Conservation (phyloP, 2,113 vertebrate species). For the Lynx canadensis region DNA sequence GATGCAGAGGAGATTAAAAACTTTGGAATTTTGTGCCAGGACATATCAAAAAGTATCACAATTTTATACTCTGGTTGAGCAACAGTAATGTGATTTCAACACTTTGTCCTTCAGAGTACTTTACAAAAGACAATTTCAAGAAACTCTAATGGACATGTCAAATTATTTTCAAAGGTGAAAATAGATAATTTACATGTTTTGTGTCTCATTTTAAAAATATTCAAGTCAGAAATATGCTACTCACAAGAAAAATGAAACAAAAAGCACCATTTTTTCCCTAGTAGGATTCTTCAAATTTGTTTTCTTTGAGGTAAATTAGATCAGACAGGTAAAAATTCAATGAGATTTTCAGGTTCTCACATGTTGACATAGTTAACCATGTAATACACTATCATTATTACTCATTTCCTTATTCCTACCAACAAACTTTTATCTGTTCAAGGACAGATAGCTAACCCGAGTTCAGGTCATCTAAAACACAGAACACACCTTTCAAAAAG, state of each 20-base stretch:
- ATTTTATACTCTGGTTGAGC: neutral
- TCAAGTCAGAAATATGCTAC: neutral
- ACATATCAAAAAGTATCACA: neutral
- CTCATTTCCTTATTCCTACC: neutral
- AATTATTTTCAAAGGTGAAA: slow-evolving; percentile 32
- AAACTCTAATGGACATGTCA: neutral
- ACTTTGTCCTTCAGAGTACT: neutral
- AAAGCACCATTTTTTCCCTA: neutral
- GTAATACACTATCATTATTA: neutral
- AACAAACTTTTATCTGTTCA: neutral
- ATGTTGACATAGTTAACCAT: neutral
- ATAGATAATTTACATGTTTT: neutral
- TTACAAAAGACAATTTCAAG: neutral
- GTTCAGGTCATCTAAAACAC: neutral
- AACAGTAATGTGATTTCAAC: neutral
- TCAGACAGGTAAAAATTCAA: neutral
- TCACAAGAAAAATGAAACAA: neutral
- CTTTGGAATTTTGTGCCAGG: neutral
- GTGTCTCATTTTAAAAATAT: neutral
- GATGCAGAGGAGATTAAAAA: slow-evolving; percentile 1
- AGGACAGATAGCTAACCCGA: neutral
- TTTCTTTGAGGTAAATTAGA: neutral
- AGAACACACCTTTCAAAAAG: neutral
- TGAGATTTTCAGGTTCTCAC: neutral
- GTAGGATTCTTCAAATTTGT: neutral